Percentiles rank a stretch among this genome's conserved stretches.
Conservation (phyloP, 1,140 invertebrate genomes). For the Meloidogyne floridensis region DNA sequence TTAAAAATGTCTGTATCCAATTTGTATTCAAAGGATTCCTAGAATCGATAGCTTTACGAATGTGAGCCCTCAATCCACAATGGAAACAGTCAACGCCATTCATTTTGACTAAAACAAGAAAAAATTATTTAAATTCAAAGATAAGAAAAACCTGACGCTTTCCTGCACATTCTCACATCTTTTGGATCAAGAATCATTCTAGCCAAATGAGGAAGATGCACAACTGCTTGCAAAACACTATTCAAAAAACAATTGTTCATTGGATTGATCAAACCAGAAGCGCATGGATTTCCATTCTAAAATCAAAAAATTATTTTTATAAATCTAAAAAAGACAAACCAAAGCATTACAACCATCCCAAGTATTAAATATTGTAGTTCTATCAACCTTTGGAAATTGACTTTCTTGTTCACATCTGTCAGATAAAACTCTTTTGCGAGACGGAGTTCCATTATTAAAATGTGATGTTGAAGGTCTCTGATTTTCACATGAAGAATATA, state of each 20-base stretch:
- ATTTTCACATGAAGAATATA: background rate
- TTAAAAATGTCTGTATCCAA: slow-evolving; percentile 31
- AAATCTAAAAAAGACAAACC: background rate
- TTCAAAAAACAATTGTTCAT: slow-evolving; percentile 49
- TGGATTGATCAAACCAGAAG: slow-evolving; percentile 35
- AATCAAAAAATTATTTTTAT: background rate
- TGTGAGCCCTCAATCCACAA: slow-evolving; percentile 28
- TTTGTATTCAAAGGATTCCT: background rate
- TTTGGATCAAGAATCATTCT: slow-evolving; percentile 39
- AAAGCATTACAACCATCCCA: slow-evolving; percentile 36
- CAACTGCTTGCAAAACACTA: slow-evolving; percentile 44
- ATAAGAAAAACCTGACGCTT: background rate
- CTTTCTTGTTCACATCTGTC: slow-evolving; percentile 37
- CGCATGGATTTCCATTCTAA: slow-evolving; percentile 1
- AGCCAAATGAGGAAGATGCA: slow-evolving; percentile 46
- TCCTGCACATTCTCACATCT: slow-evolving; percentile 33
- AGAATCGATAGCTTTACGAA: slow-evolving; percentile 8
- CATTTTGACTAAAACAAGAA: background rate
- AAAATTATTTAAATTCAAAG: background rate
- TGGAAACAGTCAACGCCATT: slow-evolving; percentile 25
- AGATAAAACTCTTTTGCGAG: slow-evolving; percentile 38
- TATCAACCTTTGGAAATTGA: slow-evolving; percentile 37
- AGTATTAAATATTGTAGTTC: slow-evolving; percentile 19
- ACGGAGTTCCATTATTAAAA: background rate
- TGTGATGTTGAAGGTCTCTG: slow-evolving; percentile 4